These are phyloP conservation scores for Oenanthe melanoleuca DNA, from an alignment of 2,113 vertebrate genomes.

Conservation along the genomic window DNA sequence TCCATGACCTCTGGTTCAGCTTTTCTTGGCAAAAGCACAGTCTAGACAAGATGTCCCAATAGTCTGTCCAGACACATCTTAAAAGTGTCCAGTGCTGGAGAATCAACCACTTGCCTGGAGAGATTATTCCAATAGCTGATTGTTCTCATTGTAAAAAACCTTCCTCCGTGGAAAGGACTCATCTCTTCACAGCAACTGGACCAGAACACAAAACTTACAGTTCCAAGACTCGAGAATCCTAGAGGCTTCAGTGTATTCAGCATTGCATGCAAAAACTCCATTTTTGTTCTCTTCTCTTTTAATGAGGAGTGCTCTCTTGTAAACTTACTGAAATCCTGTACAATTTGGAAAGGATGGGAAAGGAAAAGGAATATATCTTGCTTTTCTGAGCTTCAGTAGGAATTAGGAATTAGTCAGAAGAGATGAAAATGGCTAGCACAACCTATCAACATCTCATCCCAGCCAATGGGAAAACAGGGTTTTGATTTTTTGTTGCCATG, in stretches of 20 bases:
- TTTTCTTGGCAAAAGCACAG: not conserved
- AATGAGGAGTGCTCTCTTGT: not conserved
- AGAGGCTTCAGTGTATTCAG: not conserved
- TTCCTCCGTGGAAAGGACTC: not conserved
- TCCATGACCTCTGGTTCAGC: not conserved
- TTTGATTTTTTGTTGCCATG: not conserved
- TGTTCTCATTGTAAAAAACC: not conserved
- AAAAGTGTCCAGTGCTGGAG: not conserved
- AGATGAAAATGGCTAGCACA: not conserved
- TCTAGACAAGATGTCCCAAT: not conserved
- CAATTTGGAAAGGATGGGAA: not conserved
- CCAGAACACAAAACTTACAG: not conserved
- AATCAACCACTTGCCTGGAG: not conserved
- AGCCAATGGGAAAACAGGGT: not conserved
- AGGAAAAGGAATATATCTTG: not conserved
- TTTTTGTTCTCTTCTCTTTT: not conserved
- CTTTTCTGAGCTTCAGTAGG: not conserved
- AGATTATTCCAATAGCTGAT: not conserved
- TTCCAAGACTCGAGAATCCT: not conserved
- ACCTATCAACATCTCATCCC: not conserved
- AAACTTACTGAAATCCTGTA: not conserved
- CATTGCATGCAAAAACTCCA: not conserved
- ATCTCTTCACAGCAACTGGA: not conserved
- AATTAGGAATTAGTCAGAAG: not conserved
- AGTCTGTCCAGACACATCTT: not conserved